These are phyloP conservation scores for Nebria ingens DNA, from an alignment of 1,140 invertebrate genomes.

Conservation along the genomic window DNA sequence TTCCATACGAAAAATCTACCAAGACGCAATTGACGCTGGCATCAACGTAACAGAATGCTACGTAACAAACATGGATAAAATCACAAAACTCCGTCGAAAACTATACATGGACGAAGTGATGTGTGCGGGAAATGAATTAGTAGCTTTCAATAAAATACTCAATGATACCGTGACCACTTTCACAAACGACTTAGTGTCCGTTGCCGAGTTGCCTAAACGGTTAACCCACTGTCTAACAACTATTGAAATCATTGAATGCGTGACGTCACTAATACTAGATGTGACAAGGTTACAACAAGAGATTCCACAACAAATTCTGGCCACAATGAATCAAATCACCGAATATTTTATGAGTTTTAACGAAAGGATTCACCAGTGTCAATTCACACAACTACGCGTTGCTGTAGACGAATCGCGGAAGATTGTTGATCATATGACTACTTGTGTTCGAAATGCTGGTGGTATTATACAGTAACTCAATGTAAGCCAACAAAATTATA, in stretches of 20 bases:
- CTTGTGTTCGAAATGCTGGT: not conserved
- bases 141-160: not conserved
- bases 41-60: not conserved
- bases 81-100: not conserved
- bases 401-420: not conserved
- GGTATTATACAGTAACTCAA: not conserved
- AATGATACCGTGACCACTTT: not conserved
- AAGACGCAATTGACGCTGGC: conserved; percentile 5
- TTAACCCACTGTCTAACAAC: not conserved
- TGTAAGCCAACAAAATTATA: no score
- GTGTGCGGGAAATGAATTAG: not conserved
- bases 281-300: not conserved
- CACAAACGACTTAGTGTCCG: not conserved
- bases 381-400: not conserved
- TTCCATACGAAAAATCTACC: not conserved
- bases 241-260: not conserved
- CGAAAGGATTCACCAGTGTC: not conserved
- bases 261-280: not conserved
- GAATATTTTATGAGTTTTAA: not conserved
- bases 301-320: not conserved
- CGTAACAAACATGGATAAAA: not conserved
- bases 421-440: not conserved
- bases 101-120: not conserved
- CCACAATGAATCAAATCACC: not conserved
- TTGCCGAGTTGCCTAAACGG: not conserved